A percentile compares a stretch with the other conserved stretches of the same genome.
phyloP scores from a whole-genome alignment of 1,140 invertebrate species.

The Potamilus streckersoni region DNA sequence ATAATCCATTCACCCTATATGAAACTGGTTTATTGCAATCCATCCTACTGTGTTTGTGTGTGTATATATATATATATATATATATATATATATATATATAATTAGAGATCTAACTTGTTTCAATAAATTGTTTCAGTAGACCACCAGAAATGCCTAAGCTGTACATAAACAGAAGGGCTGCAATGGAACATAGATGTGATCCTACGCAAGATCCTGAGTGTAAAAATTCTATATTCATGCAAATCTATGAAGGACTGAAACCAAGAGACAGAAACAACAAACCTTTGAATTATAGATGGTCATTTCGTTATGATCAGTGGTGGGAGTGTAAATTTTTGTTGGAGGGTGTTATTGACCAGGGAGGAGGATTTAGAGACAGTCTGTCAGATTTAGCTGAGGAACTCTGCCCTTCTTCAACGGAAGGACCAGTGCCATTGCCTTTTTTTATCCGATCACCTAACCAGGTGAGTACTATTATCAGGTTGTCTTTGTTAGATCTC shows the following conservation, averaged over 20 bases:
- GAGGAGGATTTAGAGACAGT: slow-evolving; percentile 68
- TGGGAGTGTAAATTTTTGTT: slow-evolving; percentile 69
- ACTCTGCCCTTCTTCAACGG: slow-evolving; percentile 61
- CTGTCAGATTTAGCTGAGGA: slow-evolving; percentile 67
- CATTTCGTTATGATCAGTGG: slow-evolving; percentile 64
- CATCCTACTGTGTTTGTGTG: too few species aligned
- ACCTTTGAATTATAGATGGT: slow-evolving; percentile 64
- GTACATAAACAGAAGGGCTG: slow-evolving; percentile 63
- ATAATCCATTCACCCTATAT: neutral
- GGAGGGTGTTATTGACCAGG: slow-evolving; percentile 69
- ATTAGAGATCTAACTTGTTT: neutral
- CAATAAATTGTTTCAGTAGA: slow-evolving; percentile 34
- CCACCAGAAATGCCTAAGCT: slow-evolving; percentile 57
- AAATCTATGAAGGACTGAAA: slow-evolving; percentile 65
- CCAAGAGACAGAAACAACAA: slow-evolving; percentile 54
- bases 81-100: too few species aligned
- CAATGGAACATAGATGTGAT: slow-evolving; percentile 62
- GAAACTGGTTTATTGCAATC: neutral
- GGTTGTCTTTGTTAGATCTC: neutral
- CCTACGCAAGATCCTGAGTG: slow-evolving; percentile 52
- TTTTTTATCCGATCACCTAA: slow-evolving; percentile 67
- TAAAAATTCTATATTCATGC: slow-evolving; percentile 62
- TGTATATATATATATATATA: too few species aligned
- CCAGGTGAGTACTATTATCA: slow-evolving; percentile 52
- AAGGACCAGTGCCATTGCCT: slow-evolving; percentile 59